These are phyloP conservation scores for Hafferia zeledoni DNA, from an alignment of 2,797 vertebrate species.

Conservation along the genomic window DNA sequence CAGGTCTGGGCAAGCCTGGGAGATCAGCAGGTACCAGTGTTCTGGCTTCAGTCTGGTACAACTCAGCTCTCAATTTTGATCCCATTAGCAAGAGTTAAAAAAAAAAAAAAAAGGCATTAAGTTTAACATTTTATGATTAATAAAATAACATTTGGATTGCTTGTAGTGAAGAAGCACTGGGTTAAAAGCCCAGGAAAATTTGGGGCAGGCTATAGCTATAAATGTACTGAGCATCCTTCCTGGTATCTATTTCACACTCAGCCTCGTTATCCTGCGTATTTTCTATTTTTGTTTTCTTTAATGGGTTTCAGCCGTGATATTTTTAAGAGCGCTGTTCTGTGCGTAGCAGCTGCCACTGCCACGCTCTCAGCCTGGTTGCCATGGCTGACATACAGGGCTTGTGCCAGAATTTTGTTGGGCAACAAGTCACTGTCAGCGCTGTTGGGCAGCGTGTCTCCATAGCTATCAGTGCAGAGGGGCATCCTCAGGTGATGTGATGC, in stretches of 20 bases:
- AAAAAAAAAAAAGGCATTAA: not conserved
- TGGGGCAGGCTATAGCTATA: not conserved
- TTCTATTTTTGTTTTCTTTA: slow-evolving; percentile 41
- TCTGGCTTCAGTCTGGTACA: not conserved
- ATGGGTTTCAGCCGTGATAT: slow-evolving; percentile 18
- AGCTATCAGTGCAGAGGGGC: rapidly evolving
- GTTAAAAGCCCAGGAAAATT: not conserved
- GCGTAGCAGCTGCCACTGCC: slow-evolving; percentile 33
- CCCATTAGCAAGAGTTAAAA: not conserved
- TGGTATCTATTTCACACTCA: not conserved
- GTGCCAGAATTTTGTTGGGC: slow-evolving; percentile 42
- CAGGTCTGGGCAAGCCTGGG: not conserved
- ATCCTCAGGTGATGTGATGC: not conserved
- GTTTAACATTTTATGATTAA: not conserved
- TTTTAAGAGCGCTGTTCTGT: not conserved
- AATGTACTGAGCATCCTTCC: not conserved
- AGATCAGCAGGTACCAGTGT: not conserved
- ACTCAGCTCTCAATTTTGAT: not conserved
- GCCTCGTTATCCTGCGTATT: not conserved
- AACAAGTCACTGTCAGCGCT: not conserved
- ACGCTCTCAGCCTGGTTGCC: slow-evolving; percentile 36
- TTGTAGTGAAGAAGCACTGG: not conserved
- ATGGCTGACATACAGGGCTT: not conserved
- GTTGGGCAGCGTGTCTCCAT: not conserved
- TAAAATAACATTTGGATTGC: not conserved